These are phyloP conservation scores for Sebastes reedi DNA, from an alignment of 2,797 vertebrate genomes.

Conservation along the genomic window DNA sequence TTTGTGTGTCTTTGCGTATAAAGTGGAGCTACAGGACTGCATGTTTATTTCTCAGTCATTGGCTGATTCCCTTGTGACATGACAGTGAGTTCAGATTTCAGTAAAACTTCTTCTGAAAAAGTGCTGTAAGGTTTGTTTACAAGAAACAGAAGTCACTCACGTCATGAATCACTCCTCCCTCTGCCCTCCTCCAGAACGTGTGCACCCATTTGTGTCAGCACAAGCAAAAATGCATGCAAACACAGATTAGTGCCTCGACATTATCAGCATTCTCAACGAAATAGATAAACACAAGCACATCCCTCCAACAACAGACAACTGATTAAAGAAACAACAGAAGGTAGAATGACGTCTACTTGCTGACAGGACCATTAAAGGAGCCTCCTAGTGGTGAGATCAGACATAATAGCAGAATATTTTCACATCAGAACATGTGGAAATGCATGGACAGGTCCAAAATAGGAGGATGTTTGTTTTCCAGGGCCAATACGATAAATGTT, in stretches of 20 bases:
- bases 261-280: background rate
- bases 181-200: no score
- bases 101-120: background rate
- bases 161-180: background rate
- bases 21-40: background rate
- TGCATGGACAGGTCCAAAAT: background rate
- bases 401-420: background rate
- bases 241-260: background rate
- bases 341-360: background rate
- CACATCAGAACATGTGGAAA: background rate
- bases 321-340: background rate
- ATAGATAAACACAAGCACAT: background rate
- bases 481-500: background rate
- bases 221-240: background rate
- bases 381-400: constrained; percentile 7
- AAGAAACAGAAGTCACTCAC: background rate
- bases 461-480: background rate
- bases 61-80: background rate
- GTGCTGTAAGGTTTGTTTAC: background rate
- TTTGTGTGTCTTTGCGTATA: background rate
- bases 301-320: background rate
- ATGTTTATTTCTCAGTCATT: background rate
- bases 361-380: background rate
- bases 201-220: background rate
- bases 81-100: background rate